Percentiles rank a stretch among this genome's conserved stretches.
Evolutionary conservation across 2,888 invertebrate species (phyloP).

Genomic region (Hartigia nigra): DNA sequence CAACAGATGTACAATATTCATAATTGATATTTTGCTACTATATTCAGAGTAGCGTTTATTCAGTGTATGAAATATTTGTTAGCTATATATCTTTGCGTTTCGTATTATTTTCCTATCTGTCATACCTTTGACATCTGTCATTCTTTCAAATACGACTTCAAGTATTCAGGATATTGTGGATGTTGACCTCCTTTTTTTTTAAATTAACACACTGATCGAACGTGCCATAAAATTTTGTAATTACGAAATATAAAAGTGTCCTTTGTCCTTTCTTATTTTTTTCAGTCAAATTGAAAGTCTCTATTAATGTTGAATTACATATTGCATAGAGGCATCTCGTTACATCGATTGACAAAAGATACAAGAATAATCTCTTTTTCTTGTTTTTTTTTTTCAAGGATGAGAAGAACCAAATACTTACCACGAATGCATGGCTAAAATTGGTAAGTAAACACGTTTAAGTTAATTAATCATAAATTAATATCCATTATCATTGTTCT

Average conservation of each 20-base stretch:
- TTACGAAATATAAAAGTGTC: not conserved
- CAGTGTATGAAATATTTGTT: not conserved
- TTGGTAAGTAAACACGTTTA: constrained; percentile 83
- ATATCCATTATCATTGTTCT: no score
- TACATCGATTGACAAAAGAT: not conserved
- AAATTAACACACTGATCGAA: not conserved
- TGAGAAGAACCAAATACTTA: constrained; percentile 99
- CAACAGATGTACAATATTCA: no score
- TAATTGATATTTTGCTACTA: no score
- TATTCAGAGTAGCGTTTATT: no score
- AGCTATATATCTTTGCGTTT: not conserved
- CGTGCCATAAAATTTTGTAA: not conserved
- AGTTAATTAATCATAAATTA: not conserved
- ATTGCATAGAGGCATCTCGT: not conserved
- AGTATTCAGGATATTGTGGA: not conserved
- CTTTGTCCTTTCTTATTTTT: not conserved
- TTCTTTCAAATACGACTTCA: not conserved
- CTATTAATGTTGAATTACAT: not conserved
- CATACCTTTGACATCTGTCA: not conserved
- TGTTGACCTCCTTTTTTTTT: not conserved
- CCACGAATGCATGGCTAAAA: constrained; percentile 98
- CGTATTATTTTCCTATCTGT: not conserved
- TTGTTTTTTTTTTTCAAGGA: constrained; percentile 73
- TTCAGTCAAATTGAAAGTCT: not conserved
- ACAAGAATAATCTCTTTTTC: not conserved